A percentile compares a stretch with the other conserved stretches of the same genome.
phyloP scores from a whole-genome alignment of 2,888 invertebrate genomes.

The Drosophila leonis region DNA sequence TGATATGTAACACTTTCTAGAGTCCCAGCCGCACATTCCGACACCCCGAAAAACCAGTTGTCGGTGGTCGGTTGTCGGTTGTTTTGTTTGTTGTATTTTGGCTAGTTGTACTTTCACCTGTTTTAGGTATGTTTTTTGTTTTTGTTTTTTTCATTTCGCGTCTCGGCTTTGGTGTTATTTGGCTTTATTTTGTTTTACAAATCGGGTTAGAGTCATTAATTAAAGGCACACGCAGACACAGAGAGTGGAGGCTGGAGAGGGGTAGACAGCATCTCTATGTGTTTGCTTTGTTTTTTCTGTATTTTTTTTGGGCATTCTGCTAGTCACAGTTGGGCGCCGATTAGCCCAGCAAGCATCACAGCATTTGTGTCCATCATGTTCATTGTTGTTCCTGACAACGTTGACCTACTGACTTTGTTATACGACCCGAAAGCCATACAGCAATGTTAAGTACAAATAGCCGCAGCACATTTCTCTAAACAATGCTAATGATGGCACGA shows the following conservation, averaged over 20 bases:
- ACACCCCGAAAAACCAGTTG: conserved; percentile 58
- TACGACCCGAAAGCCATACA: conserved; percentile 32
- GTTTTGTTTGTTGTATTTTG: conserved; percentile 39
- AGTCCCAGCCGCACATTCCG: conserved; percentile 53
- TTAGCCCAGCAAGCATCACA: conserved; percentile 38
- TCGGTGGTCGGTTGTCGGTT: conserved; percentile 19
- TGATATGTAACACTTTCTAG: conserved; percentile 69
- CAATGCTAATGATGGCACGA: neutral
- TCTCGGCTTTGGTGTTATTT: conserved; percentile 49
- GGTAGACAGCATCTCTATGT: conserved; percentile 27
- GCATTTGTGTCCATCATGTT: conserved; percentile 28
- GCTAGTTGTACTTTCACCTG: conserved; percentile 68
- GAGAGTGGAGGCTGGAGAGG: neutral
- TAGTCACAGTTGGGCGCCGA: conserved; percentile 58
- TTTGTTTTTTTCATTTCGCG: conserved; percentile 34
- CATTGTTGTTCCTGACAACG: conserved; percentile 46
- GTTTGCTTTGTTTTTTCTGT: conserved; percentile 1
- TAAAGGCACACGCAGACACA: conserved; percentile 47
- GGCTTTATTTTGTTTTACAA: conserved; percentile 66
- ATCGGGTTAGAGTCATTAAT: conserved; percentile 71
- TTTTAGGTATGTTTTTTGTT: conserved; percentile 50
- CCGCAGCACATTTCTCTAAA: neutral
- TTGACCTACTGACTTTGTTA: conserved; percentile 57
- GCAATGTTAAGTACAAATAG: conserved; percentile 3
- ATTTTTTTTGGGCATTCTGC: conserved; percentile 26